Evolutionary conservation across 2,797 vertebrate species (phyloP).

Genomic region (Hoplostethus atlanticus): DNA sequence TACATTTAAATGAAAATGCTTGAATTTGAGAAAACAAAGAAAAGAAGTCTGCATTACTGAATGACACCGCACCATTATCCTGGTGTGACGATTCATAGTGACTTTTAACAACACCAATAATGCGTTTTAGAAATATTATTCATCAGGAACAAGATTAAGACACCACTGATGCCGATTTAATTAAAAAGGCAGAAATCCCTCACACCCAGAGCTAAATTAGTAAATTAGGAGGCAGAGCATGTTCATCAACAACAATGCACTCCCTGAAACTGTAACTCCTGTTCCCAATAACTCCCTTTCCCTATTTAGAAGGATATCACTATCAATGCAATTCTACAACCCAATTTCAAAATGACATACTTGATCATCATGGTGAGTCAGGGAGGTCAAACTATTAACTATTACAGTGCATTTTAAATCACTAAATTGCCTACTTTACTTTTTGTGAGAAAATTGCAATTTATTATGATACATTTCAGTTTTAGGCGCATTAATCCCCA

Average conservation of each 20-base stretch:
- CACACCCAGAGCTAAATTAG: constrained; percentile 38
- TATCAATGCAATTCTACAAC: no score
- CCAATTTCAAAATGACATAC: no score
- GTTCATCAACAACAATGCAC: constrained; percentile 19
- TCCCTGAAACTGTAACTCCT: constrained; percentile 21
- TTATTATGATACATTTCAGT: no score
- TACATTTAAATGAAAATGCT: no score
- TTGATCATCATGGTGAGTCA: no score
- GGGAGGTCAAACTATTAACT: no score
- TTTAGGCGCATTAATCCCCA: no score
- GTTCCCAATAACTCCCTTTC: background rate
- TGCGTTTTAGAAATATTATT: constrained; percentile 48
- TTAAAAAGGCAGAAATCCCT: constrained; percentile 50
- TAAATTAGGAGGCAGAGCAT: constrained; percentile 46
- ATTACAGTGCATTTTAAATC: no score
- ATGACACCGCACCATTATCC: background rate
- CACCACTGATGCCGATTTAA: constrained; percentile 42
- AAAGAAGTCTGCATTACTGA: background rate
- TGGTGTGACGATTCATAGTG: constrained; percentile 5
- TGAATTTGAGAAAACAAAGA: background rate
- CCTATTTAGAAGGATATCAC: no score
- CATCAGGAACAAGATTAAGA: constrained; percentile 45
- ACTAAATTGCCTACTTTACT: no score
- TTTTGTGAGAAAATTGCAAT: no score
- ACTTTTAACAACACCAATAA: constrained; percentile 27